Evolutionary conservation across 2,797 vertebrate genomes (phyloP), one percentile per base, ranked within the genome.

Genomic region (Melanogrammus aeglefinus): DNA sequence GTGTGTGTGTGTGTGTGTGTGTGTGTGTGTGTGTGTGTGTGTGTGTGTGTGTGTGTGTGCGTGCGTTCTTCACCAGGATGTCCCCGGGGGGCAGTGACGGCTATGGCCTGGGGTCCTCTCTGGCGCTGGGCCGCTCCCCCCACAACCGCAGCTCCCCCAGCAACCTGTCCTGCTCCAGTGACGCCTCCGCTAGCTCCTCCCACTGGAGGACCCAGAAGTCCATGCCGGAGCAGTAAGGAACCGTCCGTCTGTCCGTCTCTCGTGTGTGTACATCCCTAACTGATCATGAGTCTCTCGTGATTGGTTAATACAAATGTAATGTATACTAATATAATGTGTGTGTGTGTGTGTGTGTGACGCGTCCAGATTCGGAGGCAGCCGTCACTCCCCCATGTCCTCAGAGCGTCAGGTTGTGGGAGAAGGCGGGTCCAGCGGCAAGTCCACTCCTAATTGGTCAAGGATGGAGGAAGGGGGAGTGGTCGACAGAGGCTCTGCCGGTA

Each of bases 131-230:
- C 31, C 94, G 97, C 77, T 96, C 97, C 12, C 96, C 96, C 77
- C 97, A 97, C 83, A 97, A 97, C 87, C 97, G 98, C 44, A 98
- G 95, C 90, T 99, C 98, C 79, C 97, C 98, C 51, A 98, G 97
- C 93, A 99, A 95, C 94, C 92, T 98, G n/a, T 99, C 97, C 3
- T 98, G 96, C 78, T 97, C 96, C 79, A 99, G 96, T 44, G 98
- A 99, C 36, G 93, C 96, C 87, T 97, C 97, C 44, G 96, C 91
- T 79, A 85, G 91, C 87, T 92, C 91, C 4, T 96, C 96, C 0
- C 97, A 97, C 92, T 95, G 94, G 93, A 96, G 97, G 80, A 21
- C 57, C 57, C 98, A 99, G 86, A 99, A 98, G 90, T 99, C 98
- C 85, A 98, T 99, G 97, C 97, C 97, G 16, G 98, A 99, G 93